phyloP scores from a whole-genome alignment of 2,113 vertebrate genomes.

The Brevimyrus niger region DNA sequence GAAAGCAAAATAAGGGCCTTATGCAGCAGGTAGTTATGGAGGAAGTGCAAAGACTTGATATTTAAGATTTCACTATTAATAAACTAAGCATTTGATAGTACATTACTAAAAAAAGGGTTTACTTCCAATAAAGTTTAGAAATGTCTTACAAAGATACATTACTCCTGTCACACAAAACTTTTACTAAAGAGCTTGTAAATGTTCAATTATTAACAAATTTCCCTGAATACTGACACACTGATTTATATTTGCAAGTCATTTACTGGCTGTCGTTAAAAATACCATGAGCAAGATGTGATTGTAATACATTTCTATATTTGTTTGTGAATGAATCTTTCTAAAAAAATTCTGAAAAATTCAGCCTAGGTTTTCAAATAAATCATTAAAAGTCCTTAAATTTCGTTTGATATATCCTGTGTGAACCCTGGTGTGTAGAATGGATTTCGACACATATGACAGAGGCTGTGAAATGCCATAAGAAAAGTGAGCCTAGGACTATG shows the following conservation, averaged over 20 bases:
- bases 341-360: not conserved
- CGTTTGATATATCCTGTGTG: not conserved
- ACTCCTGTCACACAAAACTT: not conserved
- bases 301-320: not conserved
- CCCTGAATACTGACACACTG: not conserved
- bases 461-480: constrained; percentile 67
- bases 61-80: not conserved
- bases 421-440: not conserved
- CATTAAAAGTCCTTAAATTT: constrained; percentile 3
- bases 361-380: not conserved
- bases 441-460: constrained; percentile 44
- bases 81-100: not conserved
- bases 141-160: not conserved
- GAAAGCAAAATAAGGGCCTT: not conserved
- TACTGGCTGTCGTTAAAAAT: not conserved
- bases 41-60: not conserved
- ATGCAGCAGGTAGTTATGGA: not conserved
- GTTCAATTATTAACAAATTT: not conserved
- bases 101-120: not conserved
- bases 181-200: not conserved
- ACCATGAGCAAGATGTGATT: not conserved
- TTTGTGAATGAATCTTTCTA: not conserved
- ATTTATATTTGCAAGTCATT: not conserved
- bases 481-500: constrained; percentile 63
- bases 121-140: not conserved